Percentiles rank a stretch among this genome's conserved stretches.
Evolutionary conservation across 35 echinoderm and acorn worm genomes (phyloP).

Genomic region (Ophiothrix spiculata): DNA sequence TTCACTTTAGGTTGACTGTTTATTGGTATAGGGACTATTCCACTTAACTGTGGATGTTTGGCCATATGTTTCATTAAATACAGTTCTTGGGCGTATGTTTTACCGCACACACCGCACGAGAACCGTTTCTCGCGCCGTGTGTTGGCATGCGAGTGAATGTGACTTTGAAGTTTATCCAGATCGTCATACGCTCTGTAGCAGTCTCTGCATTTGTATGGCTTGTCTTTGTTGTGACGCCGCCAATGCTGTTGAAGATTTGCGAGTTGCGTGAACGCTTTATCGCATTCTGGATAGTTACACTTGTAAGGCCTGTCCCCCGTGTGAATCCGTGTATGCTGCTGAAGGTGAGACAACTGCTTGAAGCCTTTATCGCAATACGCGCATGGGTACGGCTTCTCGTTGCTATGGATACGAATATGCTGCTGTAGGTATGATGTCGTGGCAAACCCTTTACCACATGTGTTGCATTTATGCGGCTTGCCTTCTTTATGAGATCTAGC

Average conservation of each 20-base stretch:
- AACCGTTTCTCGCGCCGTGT: conserved; percentile 77
- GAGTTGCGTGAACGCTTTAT: conserved; percentile 93
- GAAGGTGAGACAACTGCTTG: conserved; percentile 93
- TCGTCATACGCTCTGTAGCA: conserved; percentile 93
- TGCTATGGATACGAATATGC: conserved; percentile 89
- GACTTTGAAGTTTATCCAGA: conserved; percentile 84
- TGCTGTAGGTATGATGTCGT: conserved; percentile 87
- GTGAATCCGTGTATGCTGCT: conserved; percentile 95
- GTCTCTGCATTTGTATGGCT: conserved; percentile 93
- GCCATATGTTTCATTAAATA: conserved; percentile 94
- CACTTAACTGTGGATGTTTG: conserved; percentile 76
- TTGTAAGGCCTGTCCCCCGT: conserved; percentile 85
- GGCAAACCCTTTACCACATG: conserved; percentile 84
- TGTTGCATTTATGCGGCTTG: conserved; percentile 88
- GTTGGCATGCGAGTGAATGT: conserved; percentile 82
- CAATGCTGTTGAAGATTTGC: conserved; percentile 97
- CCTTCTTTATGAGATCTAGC: conserved; percentile 83
- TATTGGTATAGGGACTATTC: not conserved
- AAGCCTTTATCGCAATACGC: conserved; percentile 85
- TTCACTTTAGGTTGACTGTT: not conserved
- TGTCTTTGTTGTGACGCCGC: conserved; percentile 95
- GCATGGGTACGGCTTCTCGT: conserved; percentile 92
- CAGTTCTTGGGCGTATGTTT: conserved; percentile 81
- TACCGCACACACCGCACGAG: conserved; percentile 86
- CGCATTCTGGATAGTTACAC: conserved; percentile 77